Base-by-base conservation (phyloP, 2,113 vertebrate genomes). In the Neotragus pygmaeus region DNA sequence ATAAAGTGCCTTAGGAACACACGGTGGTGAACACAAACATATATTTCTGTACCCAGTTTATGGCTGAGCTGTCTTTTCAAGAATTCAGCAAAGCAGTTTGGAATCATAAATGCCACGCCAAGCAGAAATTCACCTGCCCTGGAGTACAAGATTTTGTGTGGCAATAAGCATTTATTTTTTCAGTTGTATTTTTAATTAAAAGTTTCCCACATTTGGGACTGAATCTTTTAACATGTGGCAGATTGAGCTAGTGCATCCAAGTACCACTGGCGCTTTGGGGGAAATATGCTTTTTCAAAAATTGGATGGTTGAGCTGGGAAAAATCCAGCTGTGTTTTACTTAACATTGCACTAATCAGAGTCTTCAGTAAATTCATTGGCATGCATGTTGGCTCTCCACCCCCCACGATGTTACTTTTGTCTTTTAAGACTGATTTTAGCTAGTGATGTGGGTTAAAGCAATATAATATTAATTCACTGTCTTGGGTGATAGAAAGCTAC, bases 401-500 rank as follows among this genome's bases (percentile, higher is more conserved):
- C 30, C 49, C 49, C 45, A 92, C 9, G 21, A 77, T 33, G 91
- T 97, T 36, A 60, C 62, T 78, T 87, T 66, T 43, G 43, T 77
- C 88, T 98, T 98, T 94, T 87, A 91, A 91, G 88, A 73, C 84
- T 95, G 87, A 96, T 96, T 98, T 96, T 80, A 90, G 80, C 25
- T 73, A 90, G 57, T 81, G 95, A 97, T 98, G 27, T 92, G 45
- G 96, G 96, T 97, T 96, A 94, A 94, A 95, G 95, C 91, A 96
- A 57, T 96, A 9, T 45, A 96, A 97, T 84, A 94, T 64, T 97
- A 94, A 97, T 80, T 84, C 58, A 88, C 92, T 96, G 66, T 94
- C 66, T 57, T 90, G 27, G 57, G 95, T 98, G 97, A 97, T 97
- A 97, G 97, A 93, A 98, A 97, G 96, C 92, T 86, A 96, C 77